Evolutionary conservation across 2,888 invertebrate species (phyloP).

Genomic region (Zaprionus bogoriensis): DNA sequence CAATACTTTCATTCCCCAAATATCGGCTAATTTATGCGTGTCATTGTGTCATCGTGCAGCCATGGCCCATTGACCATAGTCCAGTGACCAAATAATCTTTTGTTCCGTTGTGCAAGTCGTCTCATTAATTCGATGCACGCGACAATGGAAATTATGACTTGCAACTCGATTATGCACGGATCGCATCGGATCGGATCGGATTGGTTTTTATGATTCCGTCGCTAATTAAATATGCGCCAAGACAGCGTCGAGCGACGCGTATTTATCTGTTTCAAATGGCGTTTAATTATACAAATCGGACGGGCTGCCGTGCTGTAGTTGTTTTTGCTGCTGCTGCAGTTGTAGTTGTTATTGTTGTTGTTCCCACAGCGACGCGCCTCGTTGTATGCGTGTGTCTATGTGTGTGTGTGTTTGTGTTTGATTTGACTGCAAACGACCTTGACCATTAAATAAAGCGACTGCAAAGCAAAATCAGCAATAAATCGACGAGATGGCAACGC

Average conservation of each 20-base stretch:
- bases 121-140: slow-evolving; percentile 29
- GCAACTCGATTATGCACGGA: slow-evolving; percentile 63
- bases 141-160: slow-evolving; percentile 51
- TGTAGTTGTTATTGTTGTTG: slow-evolving; percentile 23
- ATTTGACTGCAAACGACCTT: slow-evolving; percentile 74
- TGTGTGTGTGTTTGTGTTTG: slow-evolving; percentile 27
- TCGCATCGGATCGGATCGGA: slow-evolving; percentile 13
- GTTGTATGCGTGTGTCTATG: background rate
- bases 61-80: slow-evolving; percentile 18
- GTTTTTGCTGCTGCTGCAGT: slow-evolving; percentile 22
- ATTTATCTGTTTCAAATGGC: slow-evolving; percentile 70
- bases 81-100: slow-evolving; percentile 5
- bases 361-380: slow-evolving; percentile 5
- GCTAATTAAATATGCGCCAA: slow-evolving; percentile 72
- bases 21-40: background rate
- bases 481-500: slow-evolving; percentile 66
- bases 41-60: slow-evolving; percentile 11
- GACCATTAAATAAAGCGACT: slow-evolving; percentile 71
- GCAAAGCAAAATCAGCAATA: slow-evolving; percentile 72
- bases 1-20: background rate
- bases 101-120: slow-evolving; percentile 25
- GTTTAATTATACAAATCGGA: slow-evolving; percentile 63
- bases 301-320: slow-evolving; percentile 22
- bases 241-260: slow-evolving; percentile 32
- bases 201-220: slow-evolving; percentile 63